These are phyloP conservation scores for Vollenhovia emeryi DNA, from an alignment of 1,140 invertebrate species.

Conservation along the genomic window DNA sequence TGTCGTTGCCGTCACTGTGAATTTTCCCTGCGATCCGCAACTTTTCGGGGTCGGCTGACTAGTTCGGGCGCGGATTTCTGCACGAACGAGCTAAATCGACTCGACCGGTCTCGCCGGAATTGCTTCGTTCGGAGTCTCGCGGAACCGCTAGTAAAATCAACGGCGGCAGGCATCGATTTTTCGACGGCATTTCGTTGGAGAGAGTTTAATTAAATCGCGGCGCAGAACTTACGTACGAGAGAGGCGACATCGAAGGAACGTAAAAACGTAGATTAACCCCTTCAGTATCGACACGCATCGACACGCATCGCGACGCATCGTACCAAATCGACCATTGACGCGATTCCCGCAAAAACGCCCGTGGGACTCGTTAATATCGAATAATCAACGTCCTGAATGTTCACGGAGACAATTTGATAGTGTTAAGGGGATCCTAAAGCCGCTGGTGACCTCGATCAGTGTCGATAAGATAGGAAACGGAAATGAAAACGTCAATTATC, in stretches of 20 bases:
- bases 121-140: slow-evolving; percentile 58
- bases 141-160: slow-evolving; percentile 54
- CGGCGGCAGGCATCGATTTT: slow-evolving; percentile 53
- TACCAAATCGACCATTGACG: background rate
- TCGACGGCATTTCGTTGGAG: slow-evolving; percentile 35
- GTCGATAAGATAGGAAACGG: no score
- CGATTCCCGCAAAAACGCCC: background rate
- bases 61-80: slow-evolving; percentile 55
- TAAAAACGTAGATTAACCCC: slow-evolving; percentile 48
- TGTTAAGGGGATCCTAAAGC: no score
- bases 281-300: background rate
- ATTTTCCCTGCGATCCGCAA: slow-evolving; percentile 53
- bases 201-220: slow-evolving; percentile 60
- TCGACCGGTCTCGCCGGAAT: slow-evolving; percentile 58
- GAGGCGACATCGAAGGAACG: slow-evolving; percentile 22
- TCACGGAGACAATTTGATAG: background rate
- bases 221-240: slow-evolving; percentile 37
- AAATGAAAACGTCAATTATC: no score
- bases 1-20: slow-evolving; percentile 39
- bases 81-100: slow-evolving; percentile 52
- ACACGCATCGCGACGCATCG: background rate
- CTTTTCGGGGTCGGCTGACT: slow-evolving; percentile 51
- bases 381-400: background rate
- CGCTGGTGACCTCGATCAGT: no score
- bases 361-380: background rate